phyloP scores from a whole-genome alignment of 2,888 invertebrate species.

The Craniophora ligustri region DNA sequence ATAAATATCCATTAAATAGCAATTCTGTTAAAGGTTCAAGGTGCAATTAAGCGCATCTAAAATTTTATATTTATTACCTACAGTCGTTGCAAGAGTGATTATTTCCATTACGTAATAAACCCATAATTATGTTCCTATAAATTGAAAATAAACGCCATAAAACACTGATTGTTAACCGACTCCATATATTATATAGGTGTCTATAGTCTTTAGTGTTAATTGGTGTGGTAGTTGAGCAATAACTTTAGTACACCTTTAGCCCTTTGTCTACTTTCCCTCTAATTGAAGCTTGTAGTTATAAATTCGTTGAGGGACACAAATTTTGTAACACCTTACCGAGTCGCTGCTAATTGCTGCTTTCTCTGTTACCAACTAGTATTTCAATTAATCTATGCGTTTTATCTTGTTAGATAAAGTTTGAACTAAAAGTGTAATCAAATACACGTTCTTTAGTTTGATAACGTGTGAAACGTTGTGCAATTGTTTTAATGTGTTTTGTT shows the following conservation, averaged over 20 bases:
- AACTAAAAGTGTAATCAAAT: slow-evolving; percentile 61
- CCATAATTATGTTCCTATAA: slow-evolving; percentile 28
- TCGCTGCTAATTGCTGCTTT: slow-evolving; percentile 84
- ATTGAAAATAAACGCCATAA: slow-evolving; percentile 29
- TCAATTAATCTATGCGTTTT: slow-evolving; percentile 71
- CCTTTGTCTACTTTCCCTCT: slow-evolving; percentile 84
- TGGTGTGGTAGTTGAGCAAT: slow-evolving; percentile 58
- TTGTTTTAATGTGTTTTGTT: slow-evolving; percentile 58
- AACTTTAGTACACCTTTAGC: slow-evolving; percentile 58
- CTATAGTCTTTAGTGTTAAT: slow-evolving; percentile 60
- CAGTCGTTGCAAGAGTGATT: slow-evolving; percentile 20
- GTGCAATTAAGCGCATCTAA: slow-evolving; percentile 15
- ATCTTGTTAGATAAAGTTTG: slow-evolving; percentile 69
- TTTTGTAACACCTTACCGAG: slow-evolving; percentile 83
- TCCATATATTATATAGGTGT: too few relatives aligned
- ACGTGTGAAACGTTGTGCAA: slow-evolving; percentile 46
- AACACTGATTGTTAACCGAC: slow-evolving; percentile 52
- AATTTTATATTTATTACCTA: slow-evolving; percentile 7
- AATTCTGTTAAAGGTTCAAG: too few relatives aligned
- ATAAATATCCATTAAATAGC: too few relatives aligned
- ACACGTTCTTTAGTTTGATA: slow-evolving; percentile 56
- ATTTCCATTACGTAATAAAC: slow-evolving; percentile 21
- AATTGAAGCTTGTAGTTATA: slow-evolving; percentile 84
- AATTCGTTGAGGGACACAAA: slow-evolving; percentile 82
- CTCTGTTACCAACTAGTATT: slow-evolving; percentile 74